Percentiles rank a stretch among this genome's conserved stretches.
phyloP scores from a whole-genome alignment of 2,888 invertebrate species.

The Nephrotoma guestfalica region DNA sequence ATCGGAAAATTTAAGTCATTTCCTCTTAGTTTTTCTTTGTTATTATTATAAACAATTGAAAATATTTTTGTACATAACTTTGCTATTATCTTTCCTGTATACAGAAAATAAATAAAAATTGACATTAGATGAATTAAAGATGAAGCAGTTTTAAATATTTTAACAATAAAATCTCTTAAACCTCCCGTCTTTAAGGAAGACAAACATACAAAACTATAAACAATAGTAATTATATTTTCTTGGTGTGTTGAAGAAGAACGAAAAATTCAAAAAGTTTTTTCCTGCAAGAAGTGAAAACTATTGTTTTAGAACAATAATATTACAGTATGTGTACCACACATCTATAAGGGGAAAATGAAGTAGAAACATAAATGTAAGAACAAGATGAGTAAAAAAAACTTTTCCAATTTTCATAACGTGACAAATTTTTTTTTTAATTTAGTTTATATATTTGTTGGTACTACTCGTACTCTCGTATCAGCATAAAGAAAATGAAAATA shows the following conservation, averaged over 20 bases:
- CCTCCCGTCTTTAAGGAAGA: not conserved
- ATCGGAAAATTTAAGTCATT: not conserved
- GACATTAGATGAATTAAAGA: not conserved
- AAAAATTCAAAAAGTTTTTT: not conserved
- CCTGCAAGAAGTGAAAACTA: not conserved
- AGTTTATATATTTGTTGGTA: no score
- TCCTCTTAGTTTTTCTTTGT: not conserved
- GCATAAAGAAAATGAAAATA: not conserved
- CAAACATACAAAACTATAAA: not conserved
- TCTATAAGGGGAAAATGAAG: not conserved
- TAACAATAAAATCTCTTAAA: not conserved
- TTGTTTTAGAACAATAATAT: not conserved
- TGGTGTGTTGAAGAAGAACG: not conserved
- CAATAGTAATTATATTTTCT: not conserved
- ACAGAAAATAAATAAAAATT: not conserved
- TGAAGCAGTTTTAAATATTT: not conserved
- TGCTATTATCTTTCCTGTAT: not conserved
- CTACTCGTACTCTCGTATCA: no score
- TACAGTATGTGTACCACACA: not conserved
- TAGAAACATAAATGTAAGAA: not conserved
- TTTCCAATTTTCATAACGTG: not conserved
- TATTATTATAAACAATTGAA: not conserved
- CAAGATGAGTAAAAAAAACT: not conserved
- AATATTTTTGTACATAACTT: not conserved
- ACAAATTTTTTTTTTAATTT: not conserved